Conservation (phyloP, 2,888 invertebrate species). For the Cyaniris semiargus region DNA sequence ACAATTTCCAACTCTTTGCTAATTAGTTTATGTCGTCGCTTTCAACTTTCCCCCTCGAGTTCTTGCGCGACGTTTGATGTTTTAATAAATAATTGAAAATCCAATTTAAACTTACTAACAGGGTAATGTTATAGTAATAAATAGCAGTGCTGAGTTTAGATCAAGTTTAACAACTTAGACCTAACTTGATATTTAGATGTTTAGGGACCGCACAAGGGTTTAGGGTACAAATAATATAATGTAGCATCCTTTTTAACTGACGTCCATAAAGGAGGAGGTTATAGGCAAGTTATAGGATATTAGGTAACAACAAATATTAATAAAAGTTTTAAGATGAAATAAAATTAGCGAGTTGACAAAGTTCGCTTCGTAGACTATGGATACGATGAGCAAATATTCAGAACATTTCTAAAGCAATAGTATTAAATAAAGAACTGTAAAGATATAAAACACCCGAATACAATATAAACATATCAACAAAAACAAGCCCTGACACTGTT, state of each 20-base stretch:
- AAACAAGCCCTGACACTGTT: too few relatives aligned
- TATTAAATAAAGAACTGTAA: neutral
- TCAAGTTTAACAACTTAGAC: constrained; percentile 13
- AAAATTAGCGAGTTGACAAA: too few relatives aligned
- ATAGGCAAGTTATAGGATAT: too few relatives aligned
- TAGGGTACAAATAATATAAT: neutral
- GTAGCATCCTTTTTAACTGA: too few relatives aligned
- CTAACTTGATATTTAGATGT: constrained; percentile 6
- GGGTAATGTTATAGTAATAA: constrained; percentile 27
- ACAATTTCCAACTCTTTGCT: constrained; percentile 19
- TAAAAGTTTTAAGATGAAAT: too few relatives aligned
- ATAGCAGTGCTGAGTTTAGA: constrained; percentile 15
- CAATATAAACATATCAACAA: too few relatives aligned
- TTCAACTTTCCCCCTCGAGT: neutral
- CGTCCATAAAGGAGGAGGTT: too few relatives aligned
- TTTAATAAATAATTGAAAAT: constrained; percentile 31
- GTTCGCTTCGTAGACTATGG: neutral
- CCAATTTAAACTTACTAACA: constrained; percentile 27
- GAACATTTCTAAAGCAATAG: neutral
- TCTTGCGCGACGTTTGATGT: constrained; percentile 16
- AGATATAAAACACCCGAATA: too few relatives aligned
- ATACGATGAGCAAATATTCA: neutral
- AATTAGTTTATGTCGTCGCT: constrained; percentile 20
- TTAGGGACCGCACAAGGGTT: neutral
- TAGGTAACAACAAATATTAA: too few relatives aligned